These are phyloP conservation scores for Picus viridis DNA, from an alignment of 2,797 vertebrate genomes.

Conservation along the genomic window DNA sequence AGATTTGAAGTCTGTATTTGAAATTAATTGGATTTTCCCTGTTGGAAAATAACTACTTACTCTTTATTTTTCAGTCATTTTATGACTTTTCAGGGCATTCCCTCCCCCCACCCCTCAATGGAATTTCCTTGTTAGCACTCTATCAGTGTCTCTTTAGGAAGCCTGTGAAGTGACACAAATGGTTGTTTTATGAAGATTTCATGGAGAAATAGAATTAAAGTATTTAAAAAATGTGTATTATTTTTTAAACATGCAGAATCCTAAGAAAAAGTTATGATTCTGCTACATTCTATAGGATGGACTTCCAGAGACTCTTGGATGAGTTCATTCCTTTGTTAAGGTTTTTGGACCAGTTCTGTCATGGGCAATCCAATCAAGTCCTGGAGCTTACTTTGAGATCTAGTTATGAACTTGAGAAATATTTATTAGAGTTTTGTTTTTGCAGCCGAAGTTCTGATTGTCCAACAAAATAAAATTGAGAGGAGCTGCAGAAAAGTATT, in stretches of 20 bases:
- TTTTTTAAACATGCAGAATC: background rate
- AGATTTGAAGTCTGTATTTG: background rate
- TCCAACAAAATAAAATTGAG: background rate
- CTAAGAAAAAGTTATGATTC: background rate
- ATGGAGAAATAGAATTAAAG: background rate
- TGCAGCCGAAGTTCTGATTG: background rate
- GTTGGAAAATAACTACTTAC: background rate
- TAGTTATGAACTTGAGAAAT: background rate
- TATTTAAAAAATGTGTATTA: background rate
- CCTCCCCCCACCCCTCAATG: rapidly evolving
- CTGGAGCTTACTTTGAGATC: background rate
- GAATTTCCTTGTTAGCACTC: background rate
- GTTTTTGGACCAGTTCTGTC: background rate
- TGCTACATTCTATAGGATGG: background rate
- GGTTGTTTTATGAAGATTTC: background rate
- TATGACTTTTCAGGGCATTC: background rate
- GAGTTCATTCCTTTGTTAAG: background rate
- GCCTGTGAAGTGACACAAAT: background rate
- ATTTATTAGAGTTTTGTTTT: background rate
- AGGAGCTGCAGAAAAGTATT: background rate
- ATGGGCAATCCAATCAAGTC: background rate
- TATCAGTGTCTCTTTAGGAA: background rate
- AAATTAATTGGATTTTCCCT: constrained; percentile 21
- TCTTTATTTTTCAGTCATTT: background rate
- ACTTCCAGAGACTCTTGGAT: background rate